These are phyloP conservation scores for Brachyhypopomus gauderio DNA, from an alignment of 2,113 vertebrate genomes.

Conservation along the genomic window DNA sequence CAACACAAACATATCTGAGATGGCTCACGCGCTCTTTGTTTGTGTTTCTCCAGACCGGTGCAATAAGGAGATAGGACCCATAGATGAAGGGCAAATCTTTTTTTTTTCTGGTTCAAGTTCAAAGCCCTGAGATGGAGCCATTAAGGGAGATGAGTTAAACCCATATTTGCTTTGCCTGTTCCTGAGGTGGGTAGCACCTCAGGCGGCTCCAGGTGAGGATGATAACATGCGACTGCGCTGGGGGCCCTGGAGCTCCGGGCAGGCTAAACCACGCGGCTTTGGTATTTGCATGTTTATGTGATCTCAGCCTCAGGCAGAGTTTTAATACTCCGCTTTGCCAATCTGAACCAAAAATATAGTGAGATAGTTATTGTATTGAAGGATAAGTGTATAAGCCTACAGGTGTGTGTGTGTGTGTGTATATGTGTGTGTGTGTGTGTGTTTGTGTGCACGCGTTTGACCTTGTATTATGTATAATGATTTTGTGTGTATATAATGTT, in stretches of 20 bases:
- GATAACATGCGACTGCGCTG: constrained; percentile 5
- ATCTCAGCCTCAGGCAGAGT: not conserved
- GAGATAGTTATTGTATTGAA: not conserved
- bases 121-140: not conserved
- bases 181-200: not conserved
- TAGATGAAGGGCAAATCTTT: constrained; percentile 36
- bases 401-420: not conserved
- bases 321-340: not conserved
- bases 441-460: constrained; percentile 3
- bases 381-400: not conserved
- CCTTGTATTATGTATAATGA: not conserved
- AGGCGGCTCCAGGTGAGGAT: not conserved
- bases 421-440: not conserved
- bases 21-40: constrained; percentile 25
- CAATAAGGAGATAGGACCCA: constrained; percentile 13
- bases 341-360: not conserved
- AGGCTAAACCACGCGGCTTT: constrained; percentile 8
- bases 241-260: not conserved
- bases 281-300: constrained; percentile 10
- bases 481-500: no score
- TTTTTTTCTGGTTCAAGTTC: constrained; percentile 29
- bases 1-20: constrained; percentile 46
- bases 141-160: constrained; percentile 2
- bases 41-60: constrained; percentile 29
- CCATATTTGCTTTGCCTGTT: constrained; percentile 18